A percentile compares a stretch with the other conserved stretches of the same genome.
These are phyloP conservation scores for Acanthis flammea DNA, from an alignment of 2,797 vertebrate genomes.

Conservation along the genomic window DNA sequence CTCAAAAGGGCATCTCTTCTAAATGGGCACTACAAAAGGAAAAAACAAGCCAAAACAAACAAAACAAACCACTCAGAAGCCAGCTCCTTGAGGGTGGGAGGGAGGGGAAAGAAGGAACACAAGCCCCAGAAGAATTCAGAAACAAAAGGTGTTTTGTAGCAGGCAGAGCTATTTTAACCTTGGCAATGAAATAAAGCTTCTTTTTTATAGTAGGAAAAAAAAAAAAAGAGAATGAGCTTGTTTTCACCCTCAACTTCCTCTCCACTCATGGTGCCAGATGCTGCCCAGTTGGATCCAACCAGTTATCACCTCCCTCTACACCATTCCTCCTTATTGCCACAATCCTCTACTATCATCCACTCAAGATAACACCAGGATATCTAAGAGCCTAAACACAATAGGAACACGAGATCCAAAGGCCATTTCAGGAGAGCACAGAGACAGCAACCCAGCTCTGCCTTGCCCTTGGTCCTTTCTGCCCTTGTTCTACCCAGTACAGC, in stretches of 20 bases:
- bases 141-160: constrained; percentile 54
- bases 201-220: constrained; percentile 11
- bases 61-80: not conserved
- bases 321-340: not conserved
- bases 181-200: constrained; percentile 65
- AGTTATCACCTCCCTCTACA: not conserved
- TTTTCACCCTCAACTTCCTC: constrained; percentile 29
- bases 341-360: not conserved
- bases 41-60: not conserved
- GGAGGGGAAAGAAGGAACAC: not conserved
- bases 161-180: constrained; percentile 35
- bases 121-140: not conserved
- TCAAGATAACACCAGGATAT: not conserved
- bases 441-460: not conserved
- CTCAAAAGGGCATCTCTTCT: not conserved
- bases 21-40: not conserved
- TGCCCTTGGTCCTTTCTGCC: not conserved
- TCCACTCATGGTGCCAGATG: constrained; percentile 19
- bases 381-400: not conserved
- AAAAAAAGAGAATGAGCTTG: not conserved
- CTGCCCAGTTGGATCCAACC: not conserved
- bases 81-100: not conserved
- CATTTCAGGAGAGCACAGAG: not conserved
- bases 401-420: not conserved
- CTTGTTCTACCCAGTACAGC: not conserved